Evolutionary conservation across 2,113 vertebrate species (phyloP).

Genomic region (Melozone crissalis): DNA sequence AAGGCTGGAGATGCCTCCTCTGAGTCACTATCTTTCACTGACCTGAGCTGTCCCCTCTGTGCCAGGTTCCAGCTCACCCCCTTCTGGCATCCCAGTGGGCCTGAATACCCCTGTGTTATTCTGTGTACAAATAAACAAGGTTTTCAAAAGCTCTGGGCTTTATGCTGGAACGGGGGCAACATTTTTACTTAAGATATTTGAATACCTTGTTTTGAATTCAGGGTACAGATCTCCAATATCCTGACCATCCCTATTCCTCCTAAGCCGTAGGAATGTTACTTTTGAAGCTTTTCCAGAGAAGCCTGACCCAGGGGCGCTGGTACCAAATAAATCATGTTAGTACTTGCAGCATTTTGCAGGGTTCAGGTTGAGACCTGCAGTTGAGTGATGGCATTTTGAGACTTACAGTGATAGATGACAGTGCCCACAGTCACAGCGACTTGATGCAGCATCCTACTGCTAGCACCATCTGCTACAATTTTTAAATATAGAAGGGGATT

Average conservation of each 20-base stretch:
- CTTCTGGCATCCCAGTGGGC: neutral
- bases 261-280: neutral
- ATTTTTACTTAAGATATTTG: neutral
- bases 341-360: neutral
- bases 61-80: neutral
- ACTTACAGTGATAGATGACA: conserved; percentile 24
- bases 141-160: neutral
- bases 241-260: neutral
- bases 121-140: neutral
- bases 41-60: neutral
- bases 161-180: neutral
- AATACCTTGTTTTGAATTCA: neutral
- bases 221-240: neutral
- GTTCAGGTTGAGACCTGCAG: neutral
- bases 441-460: conserved; percentile 36
- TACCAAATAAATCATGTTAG: neutral
- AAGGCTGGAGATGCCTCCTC: neutral
- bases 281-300: neutral
- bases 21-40: neutral
- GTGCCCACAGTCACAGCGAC: conserved; percentile 22
- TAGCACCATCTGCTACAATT: conserved; percentile 56
- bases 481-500: conserved; percentile 62
- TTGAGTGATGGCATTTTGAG: conserved; percentile 6
- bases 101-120: neutral
- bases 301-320: neutral